These are phyloP conservation scores for Hycleus phaleratus DNA, from an alignment of 1,140 invertebrate genomes.

Conservation along the genomic window DNA sequence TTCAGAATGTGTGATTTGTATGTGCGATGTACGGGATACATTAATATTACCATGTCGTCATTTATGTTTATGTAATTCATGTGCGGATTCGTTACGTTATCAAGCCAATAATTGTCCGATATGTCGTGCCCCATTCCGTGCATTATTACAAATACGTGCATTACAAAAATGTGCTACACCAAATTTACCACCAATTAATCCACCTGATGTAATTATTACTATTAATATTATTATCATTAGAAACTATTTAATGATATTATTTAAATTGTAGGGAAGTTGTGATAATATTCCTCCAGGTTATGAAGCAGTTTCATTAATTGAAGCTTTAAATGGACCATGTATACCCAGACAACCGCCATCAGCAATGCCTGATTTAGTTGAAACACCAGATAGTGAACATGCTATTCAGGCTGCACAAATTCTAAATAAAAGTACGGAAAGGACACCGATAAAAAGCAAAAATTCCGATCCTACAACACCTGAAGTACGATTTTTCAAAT, in stretches of 20 bases:
- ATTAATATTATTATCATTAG: background rate
- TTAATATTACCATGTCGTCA: constrained; percentile 96
- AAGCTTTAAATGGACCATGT: constrained; percentile 93
- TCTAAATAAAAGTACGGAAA: constrained; percentile 51
- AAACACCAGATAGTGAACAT: constrained; percentile 40
- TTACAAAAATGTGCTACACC: constrained; percentile 69
- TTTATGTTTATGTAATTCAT: constrained; percentile 93
- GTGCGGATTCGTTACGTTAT: constrained; percentile 93
- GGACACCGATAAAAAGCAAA: constrained; percentile 30
- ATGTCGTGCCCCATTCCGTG: constrained; percentile 93
- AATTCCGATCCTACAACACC: constrained; percentile 38
- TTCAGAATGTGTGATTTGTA: constrained; percentile 98
- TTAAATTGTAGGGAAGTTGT: constrained; percentile 42
- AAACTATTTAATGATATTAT: background rate
- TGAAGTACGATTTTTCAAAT: constrained; percentile 36
- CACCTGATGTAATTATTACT: constrained; percentile 42
- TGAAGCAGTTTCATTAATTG: constrained; percentile 91
- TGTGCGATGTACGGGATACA: constrained; percentile 96
- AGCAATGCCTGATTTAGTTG: constrained; percentile 46
- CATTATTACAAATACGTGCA: constrained; percentile 90
- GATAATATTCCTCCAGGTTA: constrained; percentile 89
- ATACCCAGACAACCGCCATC: constrained; percentile 49
- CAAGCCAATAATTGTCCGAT: constrained; percentile 99
- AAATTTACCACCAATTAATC: constrained; percentile 43
- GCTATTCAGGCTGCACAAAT: constrained; percentile 56